Percentiles rank a stretch among this genome's conserved stretches.
Evolutionary conservation across 2,888 invertebrate species (phyloP).

Genomic region (Nysson spinosus): DNA sequence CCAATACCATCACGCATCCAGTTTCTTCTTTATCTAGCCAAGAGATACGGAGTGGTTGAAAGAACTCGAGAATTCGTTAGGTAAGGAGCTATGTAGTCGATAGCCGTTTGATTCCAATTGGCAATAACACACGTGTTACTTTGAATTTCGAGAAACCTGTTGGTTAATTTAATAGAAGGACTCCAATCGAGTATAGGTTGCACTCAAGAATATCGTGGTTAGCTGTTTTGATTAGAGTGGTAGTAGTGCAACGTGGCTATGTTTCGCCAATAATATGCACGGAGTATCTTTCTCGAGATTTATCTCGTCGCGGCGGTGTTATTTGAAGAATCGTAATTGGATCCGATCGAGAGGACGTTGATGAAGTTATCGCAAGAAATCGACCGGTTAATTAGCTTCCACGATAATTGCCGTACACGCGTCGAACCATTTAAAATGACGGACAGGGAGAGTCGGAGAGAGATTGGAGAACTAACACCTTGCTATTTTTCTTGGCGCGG

Average conservation of each 20-base stretch:
- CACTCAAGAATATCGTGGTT: too few species aligned
- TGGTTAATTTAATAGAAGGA: too few species aligned
- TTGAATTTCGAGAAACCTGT: too few species aligned
- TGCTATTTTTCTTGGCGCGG: conserved; percentile 37
- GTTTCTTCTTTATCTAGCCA: neutral
- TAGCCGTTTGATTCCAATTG: too few species aligned
- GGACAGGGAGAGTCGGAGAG: neutral
- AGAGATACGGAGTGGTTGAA: neutral
- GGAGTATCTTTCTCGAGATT: neutral
- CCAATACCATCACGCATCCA: neutral
- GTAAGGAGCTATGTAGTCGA: too few species aligned
- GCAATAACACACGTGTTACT: too few species aligned
- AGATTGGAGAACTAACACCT: conserved; percentile 8
- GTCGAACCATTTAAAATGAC: conserved; percentile 1
- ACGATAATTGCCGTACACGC: conserved; percentile 30
- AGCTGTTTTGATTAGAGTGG: too few species aligned
- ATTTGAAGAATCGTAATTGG: conserved; percentile 26
- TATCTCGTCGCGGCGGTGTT: neutral
- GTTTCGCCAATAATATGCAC: too few species aligned
- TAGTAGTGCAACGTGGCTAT: too few species aligned
- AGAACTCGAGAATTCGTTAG: neutral
- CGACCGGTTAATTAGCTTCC: conserved; percentile 31
- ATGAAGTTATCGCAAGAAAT: conserved; percentile 40
- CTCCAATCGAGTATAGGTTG: too few species aligned
- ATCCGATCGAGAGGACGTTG: conserved; percentile 18